Evolutionary conservation across 2,113 vertebrate genomes (phyloP).

Genomic region (Microcebus griseorufus): DNA sequence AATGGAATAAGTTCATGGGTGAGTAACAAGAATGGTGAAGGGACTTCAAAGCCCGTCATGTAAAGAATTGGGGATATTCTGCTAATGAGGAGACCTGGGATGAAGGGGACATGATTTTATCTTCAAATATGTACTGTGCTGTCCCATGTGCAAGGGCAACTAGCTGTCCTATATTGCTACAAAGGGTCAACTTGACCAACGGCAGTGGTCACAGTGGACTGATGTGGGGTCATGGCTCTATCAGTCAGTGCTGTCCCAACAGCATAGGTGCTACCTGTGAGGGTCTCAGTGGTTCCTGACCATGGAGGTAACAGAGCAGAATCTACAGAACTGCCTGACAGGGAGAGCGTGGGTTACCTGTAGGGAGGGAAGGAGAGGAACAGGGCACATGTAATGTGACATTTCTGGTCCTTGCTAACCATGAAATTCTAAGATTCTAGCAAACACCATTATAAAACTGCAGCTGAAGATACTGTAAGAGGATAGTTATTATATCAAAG

Average conservation of each 20-base stretch:
- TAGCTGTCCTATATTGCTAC: background rate
- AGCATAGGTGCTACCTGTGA: background rate
- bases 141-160: background rate
- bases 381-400: background rate
- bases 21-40: background rate
- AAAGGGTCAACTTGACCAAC: background rate
- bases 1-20: background rate
- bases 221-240: background rate
- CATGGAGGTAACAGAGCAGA: background rate
- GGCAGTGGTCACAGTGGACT: background rate
- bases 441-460: background rate
- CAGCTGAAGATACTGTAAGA: background rate
- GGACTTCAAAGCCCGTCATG: background rate
- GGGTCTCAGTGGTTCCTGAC: background rate
- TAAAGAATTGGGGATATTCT: background rate
- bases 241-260: background rate
- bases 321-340: background rate
- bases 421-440: background rate
- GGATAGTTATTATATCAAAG: background rate
- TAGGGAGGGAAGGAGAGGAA: background rate
- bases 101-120: background rate
- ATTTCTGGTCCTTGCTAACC: background rate
- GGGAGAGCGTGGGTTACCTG: background rate
- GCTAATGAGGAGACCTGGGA: background rate
- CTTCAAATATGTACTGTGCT: background rate